Conservation (phyloP, 2,113 vertebrate genomes). For the Anser cygnoides region DNA sequence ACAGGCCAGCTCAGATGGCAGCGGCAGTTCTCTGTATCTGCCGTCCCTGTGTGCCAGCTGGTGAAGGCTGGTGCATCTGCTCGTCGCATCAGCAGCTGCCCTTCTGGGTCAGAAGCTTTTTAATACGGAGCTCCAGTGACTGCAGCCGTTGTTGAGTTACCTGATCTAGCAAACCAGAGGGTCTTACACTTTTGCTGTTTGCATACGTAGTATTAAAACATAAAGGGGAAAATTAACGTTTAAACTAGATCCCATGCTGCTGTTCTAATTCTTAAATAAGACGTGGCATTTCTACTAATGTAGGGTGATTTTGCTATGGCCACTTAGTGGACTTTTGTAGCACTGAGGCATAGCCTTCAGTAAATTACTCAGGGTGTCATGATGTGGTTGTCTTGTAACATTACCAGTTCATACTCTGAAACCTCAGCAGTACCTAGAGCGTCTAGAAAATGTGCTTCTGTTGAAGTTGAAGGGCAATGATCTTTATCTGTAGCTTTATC, state of each 20-base stretch:
- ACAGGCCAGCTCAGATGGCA: neutral
- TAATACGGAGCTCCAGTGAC: neutral
- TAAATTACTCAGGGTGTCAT: neutral
- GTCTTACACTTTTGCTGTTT: neutral
- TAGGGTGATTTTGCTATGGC: neutral
- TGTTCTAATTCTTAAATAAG: neutral
- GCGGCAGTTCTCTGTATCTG: neutral
- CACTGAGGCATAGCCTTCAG: neutral
- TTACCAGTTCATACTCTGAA: neutral
- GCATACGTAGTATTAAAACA: neutral
- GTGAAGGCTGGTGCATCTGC: slow-evolving; percentile 24
- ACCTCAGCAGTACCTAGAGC: neutral
- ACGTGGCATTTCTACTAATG: neutral
- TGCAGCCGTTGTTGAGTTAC: neutral
- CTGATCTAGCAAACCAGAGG: neutral
- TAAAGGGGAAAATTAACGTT: neutral
- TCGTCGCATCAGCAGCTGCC: neutral
- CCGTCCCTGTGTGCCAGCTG: neutral
- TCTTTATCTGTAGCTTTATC: neutral
- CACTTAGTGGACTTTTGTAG: neutral
- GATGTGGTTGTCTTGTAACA: neutral
- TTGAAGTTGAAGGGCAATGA: neutral
- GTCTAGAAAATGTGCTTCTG: neutral
- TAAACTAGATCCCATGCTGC: neutral
- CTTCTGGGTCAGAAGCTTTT: neutral